Conservation (phyloP, 2,888 invertebrate genomes). For the Anarsia innoxiella region DNA sequence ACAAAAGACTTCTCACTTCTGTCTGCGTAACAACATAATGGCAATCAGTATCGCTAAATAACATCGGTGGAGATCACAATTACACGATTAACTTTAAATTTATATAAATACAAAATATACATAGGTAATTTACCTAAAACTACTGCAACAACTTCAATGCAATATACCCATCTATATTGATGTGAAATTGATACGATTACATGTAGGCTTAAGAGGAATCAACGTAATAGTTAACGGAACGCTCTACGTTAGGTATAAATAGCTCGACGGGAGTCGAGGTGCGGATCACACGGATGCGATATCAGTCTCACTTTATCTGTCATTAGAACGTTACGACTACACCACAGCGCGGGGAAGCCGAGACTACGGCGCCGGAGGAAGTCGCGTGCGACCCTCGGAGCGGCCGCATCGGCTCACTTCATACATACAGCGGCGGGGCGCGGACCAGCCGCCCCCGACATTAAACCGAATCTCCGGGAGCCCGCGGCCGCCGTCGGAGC, state of each 20-base stretch:
- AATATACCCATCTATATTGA: slow-evolving; percentile 67
- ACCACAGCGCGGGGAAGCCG: slow-evolving; percentile 50
- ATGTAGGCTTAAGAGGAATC: slow-evolving; percentile 60
- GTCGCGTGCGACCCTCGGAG: too few relatives aligned
- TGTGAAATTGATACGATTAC: slow-evolving; percentile 65
- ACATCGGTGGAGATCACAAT: slow-evolving; percentile 76
- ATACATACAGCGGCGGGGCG: slow-evolving; percentile 38
- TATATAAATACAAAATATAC: slow-evolving; percentile 74
- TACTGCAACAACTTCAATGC: slow-evolving; percentile 66
- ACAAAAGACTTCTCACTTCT: slow-evolving; percentile 51
- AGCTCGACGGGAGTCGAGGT: slow-evolving; percentile 24
- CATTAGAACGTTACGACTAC: slow-evolving; percentile 65
- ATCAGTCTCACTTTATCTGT: slow-evolving; percentile 74
- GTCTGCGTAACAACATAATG: slow-evolving; percentile 67
- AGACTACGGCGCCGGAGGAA: slow-evolving; percentile 35
- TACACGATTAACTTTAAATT: slow-evolving; percentile 62
- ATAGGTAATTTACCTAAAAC: slow-evolving; percentile 63
- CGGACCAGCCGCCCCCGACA: slow-evolving; percentile 53
- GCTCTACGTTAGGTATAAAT: slow-evolving; percentile 41
- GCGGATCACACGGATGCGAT: slow-evolving; percentile 59
- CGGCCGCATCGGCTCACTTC: too few relatives aligned
- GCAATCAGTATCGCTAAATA: slow-evolving; percentile 71
- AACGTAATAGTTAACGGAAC: slow-evolving; percentile 64
- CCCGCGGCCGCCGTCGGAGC: slow-evolving; percentile 36
- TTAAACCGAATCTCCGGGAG: too few relatives aligned